These are phyloP conservation scores for Corythornis madagascariensis DNA, from an alignment of 2,113 vertebrate species.

Conservation along the genomic window DNA sequence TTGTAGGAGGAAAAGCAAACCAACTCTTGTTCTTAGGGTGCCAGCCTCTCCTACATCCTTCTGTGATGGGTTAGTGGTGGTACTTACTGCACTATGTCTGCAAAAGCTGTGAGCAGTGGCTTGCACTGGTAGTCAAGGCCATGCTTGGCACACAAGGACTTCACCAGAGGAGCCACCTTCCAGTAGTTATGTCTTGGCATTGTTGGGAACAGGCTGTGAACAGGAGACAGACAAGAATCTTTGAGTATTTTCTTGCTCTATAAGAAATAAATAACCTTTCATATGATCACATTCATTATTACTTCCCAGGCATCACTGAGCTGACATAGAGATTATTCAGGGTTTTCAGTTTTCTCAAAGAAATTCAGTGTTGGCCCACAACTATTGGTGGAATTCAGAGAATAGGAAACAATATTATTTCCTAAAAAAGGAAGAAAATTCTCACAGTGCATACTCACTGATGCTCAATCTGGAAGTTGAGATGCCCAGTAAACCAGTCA, in stretches of 20 bases:
- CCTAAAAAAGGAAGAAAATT: neutral
- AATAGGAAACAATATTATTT: neutral
- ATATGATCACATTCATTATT: neutral
- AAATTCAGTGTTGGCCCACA: neutral
- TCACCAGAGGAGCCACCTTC: slow-evolving; percentile 81
- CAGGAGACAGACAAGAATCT: neutral
- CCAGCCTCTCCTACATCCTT: neutral
- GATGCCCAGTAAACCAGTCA: slow-evolving; percentile 81
- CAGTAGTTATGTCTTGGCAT: slow-evolving; percentile 82
- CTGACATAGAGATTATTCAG: neutral
- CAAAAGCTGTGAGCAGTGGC: slow-evolving; percentile 70
- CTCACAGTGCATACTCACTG: slow-evolving; percentile 66
- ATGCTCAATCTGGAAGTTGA: slow-evolving; percentile 82
- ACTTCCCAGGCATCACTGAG: neutral
- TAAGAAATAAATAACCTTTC: neutral
- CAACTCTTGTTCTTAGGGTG: neutral
- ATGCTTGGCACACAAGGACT: slow-evolving; percentile 77
- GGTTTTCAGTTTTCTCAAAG: neutral
- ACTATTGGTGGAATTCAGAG: neutral
- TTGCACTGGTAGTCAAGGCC: slow-evolving; percentile 76
- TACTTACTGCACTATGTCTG: slow-evolving; percentile 80
- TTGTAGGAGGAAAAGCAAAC: neutral
- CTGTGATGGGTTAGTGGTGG: neutral
- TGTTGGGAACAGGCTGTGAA: slow-evolving; percentile 74
- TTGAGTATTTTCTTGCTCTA: neutral